phyloP scores from a whole-genome alignment of 2,888 invertebrate species.

The Automeris io region DNA sequence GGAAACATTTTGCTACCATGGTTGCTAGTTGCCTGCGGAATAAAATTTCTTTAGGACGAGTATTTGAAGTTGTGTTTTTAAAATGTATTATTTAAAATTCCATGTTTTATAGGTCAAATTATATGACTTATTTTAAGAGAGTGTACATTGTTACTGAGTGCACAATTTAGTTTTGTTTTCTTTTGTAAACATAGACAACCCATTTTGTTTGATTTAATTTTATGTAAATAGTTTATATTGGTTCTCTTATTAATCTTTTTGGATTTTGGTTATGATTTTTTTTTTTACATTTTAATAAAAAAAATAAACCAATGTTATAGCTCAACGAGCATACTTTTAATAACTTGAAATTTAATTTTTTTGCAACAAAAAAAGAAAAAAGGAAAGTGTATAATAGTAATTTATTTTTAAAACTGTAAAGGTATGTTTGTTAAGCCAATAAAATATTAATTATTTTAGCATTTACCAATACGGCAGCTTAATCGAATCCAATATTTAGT shows the following conservation, averaged over 20 bases:
- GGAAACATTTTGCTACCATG: slow-evolving; percentile 33
- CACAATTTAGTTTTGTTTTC: slow-evolving; percentile 13
- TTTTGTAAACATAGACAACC: slow-evolving; percentile 21
- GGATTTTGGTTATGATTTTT: slow-evolving; percentile 23
- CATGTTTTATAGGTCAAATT: neutral
- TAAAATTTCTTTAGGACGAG: slow-evolving; percentile 8
- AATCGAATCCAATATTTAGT: slow-evolving; percentile 43
- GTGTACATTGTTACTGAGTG: slow-evolving; percentile 23
- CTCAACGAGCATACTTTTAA: slow-evolving; percentile 61
- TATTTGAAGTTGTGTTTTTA: slow-evolving; percentile 11
- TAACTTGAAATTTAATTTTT: slow-evolving; percentile 15
- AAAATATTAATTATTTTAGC: slow-evolving; percentile 59
- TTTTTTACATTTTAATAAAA: slow-evolving; percentile 31
- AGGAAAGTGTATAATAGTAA: too few species aligned
- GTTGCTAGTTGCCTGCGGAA: slow-evolving; percentile 36
- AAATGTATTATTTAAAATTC: slow-evolving; percentile 1
- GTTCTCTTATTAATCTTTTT: slow-evolving; percentile 19
- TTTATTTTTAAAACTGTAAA: too few species aligned
- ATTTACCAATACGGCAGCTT: slow-evolving; percentile 77
- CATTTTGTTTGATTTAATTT: slow-evolving; percentile 17
- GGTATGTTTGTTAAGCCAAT: slow-evolving; percentile 53
- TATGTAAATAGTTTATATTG: slow-evolving; percentile 17
- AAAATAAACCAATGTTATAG: slow-evolving; percentile 29
- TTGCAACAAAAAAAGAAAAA: neutral
- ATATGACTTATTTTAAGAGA: slow-evolving; percentile 2